A percentile compares a stretch with the other conserved stretches of the same genome.
These are phyloP conservation scores for Stratiomys singularior DNA, from an alignment of 2,888 invertebrate species.

Conservation along the genomic window DNA sequence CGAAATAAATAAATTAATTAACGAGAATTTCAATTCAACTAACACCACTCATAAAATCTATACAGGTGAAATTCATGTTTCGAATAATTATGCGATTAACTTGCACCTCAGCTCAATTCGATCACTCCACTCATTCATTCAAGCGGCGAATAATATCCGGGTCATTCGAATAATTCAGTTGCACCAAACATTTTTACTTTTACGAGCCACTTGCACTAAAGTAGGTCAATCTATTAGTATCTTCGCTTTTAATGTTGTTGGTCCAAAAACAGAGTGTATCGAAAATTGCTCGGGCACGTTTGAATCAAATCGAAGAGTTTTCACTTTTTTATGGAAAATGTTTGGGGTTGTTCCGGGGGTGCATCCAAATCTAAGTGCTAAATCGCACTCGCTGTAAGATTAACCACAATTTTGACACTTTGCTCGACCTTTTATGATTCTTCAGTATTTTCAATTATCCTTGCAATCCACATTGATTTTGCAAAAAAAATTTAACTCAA, in stretches of 20 bases:
- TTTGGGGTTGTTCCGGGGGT: neutral
- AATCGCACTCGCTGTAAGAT: neutral
- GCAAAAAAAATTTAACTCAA: too few relatives aligned
- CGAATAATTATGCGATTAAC: conserved; percentile 3
- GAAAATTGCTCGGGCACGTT: neutral
- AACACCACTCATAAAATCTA: conserved; percentile 31
- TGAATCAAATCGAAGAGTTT: neutral
- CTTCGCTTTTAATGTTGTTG: conserved; percentile 29
- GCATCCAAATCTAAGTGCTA: neutral
- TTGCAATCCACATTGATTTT: too few relatives aligned
- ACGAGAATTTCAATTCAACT: conserved; percentile 14
- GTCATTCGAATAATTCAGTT: conserved; percentile 45
- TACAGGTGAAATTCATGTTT: conserved; percentile 43
- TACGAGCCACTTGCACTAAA: conserved; percentile 19
- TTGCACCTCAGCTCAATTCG: neutral
- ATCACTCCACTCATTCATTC: conserved; percentile 20
- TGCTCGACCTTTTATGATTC: too few relatives aligned
- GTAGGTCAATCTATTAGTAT: conserved; percentile 38
- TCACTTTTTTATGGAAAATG: neutral
- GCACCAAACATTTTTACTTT: conserved; percentile 40
- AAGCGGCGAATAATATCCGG: conserved; percentile 46
- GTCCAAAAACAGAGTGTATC: neutral
- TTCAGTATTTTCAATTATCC: too few relatives aligned
- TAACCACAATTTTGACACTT: too few relatives aligned
- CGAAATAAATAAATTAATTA: conserved; percentile 7